Evolutionary conservation across 2,888 invertebrate species (phyloP).

Genomic region (Patella pellucida): DNA sequence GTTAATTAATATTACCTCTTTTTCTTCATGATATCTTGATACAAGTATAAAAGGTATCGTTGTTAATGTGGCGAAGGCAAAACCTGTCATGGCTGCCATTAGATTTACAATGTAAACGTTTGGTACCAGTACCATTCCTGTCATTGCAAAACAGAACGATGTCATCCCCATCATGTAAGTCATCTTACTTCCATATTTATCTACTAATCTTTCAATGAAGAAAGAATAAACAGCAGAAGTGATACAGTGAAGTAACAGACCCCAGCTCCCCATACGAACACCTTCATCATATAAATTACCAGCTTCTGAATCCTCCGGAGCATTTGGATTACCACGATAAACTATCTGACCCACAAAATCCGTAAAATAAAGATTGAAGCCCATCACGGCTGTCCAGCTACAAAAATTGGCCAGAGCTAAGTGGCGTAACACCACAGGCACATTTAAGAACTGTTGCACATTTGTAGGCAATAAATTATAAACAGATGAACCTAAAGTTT

Average conservation of each 20-base stretch:
- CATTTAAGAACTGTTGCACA: slow-evolving; percentile 72
- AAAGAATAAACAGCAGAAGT: slow-evolving; percentile 79
- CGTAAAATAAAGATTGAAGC: slow-evolving; percentile 95
- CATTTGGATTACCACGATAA: slow-evolving; percentile 84
- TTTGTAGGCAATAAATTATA: slow-evolving; percentile 47
- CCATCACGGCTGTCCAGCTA: slow-evolving; percentile 98
- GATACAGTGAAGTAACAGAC: slow-evolving; percentile 93
- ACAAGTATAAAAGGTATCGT: slow-evolving; percentile 96
- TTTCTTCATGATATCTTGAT: slow-evolving; percentile 93
- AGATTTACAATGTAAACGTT: slow-evolving; percentile 86
- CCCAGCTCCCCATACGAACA: slow-evolving; percentile 95
- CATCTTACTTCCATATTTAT: slow-evolving; percentile 73
- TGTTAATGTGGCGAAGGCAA: slow-evolving; percentile 96
- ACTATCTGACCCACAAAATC: slow-evolving; percentile 95
- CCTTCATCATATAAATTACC: slow-evolving; percentile 84
- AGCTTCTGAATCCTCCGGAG: slow-evolving; percentile 61
- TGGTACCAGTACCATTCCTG: slow-evolving; percentile 86
- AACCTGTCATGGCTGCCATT: slow-evolving; percentile 88
- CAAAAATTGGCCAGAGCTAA: slow-evolving; percentile 93
- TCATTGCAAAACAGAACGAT: slow-evolving; percentile 82
- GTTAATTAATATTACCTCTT: slow-evolving; percentile 78
- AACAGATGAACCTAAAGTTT: background rate
- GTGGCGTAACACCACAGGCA: slow-evolving; percentile 87
- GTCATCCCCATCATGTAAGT: slow-evolving; percentile 67
- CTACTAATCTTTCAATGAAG: slow-evolving; percentile 87